Evolutionary conservation across 1,140 invertebrate genomes (phyloP).

Genomic region (Nebria ingens): DNA sequence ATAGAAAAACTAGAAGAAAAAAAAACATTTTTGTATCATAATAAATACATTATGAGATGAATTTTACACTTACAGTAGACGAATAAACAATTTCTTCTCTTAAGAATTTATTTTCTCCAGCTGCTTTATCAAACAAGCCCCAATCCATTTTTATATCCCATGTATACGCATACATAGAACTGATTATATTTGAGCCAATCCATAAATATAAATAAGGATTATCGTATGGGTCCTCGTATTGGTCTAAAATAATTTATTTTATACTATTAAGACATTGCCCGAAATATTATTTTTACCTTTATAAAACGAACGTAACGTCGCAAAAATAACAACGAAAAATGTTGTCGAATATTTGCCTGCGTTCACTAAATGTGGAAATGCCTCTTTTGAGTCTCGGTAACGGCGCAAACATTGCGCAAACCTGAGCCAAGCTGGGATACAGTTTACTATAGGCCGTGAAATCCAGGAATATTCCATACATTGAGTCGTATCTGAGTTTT

Average conservation of each 20-base stretch:
- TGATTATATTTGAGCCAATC: slow-evolving; percentile 63
- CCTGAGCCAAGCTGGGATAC: slow-evolving; percentile 77
- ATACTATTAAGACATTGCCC: too few species aligned
- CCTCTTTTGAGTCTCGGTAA: slow-evolving; percentile 52
- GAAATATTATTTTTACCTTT: slow-evolving; percentile 22
- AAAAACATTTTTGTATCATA: slow-evolving; percentile 18
- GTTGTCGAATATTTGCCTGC: slow-evolving; percentile 47
- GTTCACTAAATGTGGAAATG: slow-evolving; percentile 64
- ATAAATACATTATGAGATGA: slow-evolving; percentile 4
- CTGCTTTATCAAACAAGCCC: slow-evolving; percentile 85
- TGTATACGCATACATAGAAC: slow-evolving; percentile 74
- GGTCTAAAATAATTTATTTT: slow-evolving; percentile 45
- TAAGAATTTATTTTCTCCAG: slow-evolving; percentile 71
- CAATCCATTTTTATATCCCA: slow-evolving; percentile 99
- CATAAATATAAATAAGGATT: slow-evolving; percentile 77
- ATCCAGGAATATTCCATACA: slow-evolving; percentile 38
- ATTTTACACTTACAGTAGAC: slow-evolving; percentile 43
- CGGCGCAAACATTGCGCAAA: slow-evolving; percentile 78
- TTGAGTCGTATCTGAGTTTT: slow-evolving; percentile 32
- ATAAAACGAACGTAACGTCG: slow-evolving; percentile 20
- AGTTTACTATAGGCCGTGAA: slow-evolving; percentile 53
- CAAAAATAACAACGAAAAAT: slow-evolving; percentile 34
- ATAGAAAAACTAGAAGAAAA: slow-evolving; percentile 68
- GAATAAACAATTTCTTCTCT: slow-evolving; percentile 70
- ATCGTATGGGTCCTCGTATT: slow-evolving; percentile 47